Evolutionary conservation across 2,888 invertebrate species (phyloP), one percentile per base, ranked within the genome.

Genomic region (Microplitis manilae): DNA sequence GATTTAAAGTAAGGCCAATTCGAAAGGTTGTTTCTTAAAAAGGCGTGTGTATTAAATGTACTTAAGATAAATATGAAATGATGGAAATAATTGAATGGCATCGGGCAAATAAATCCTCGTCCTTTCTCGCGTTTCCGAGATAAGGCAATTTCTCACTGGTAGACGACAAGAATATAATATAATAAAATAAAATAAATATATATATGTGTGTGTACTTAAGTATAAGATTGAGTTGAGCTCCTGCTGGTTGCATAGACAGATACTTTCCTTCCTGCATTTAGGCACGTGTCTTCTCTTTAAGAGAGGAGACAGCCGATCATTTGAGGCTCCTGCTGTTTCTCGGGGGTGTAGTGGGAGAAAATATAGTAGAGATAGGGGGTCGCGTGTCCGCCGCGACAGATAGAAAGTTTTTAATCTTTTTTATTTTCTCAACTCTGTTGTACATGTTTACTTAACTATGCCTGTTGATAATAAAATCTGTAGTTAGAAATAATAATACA

Each of bases 211-310:
- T 50, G 50, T 50, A 50, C 50, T 50, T 50, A 13, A 5, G 50
- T 50, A 50, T 50, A 65, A 65, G 65, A 65, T 30, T 38, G 30
- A 30, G 65, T 30, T 2, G 8, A 50, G 65, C 65, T 38, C 13
- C 65, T 30, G 65, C 65, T 65, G 65, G 17, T 20, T 70, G 76
- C 64, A 71, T 17, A 77, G 74, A 70, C 80, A 75, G 72, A 76
- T 80, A 83, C 84, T 86, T 86, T 87, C 86, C 85, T 86, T 85
- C 85, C 86, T 84, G 83, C 80, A 84, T 84, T 86, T 86, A 84
- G 84, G 84, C 85, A 84, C 85, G 84, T 80, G 83, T 82, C 83
- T 79, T 75, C 70, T 79, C 78, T 81, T 68, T 73, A 67, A n/a
- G 38, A 68, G 76, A 75, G 20, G 72, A 77, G 75, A 76, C 76